These are phyloP conservation scores for Scrobipalpa costella DNA, from an alignment of 2,888 invertebrate genomes.

Conservation along the genomic window DNA sequence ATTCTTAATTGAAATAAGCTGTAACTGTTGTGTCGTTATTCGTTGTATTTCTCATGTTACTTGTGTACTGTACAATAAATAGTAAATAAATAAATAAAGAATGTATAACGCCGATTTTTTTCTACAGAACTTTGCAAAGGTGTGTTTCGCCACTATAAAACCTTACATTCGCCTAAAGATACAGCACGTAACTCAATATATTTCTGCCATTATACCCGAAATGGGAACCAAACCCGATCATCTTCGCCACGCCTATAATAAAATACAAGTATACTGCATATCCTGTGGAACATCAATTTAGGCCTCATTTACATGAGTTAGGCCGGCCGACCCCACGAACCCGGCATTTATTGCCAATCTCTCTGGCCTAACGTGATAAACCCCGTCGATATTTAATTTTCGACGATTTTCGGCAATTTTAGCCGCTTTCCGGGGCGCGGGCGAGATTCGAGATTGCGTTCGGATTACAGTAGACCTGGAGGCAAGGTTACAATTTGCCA, in stretches of 20 bases:
- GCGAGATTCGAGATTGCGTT: slow-evolving; percentile 14
- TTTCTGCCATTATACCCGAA: neutral
- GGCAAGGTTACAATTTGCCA: neutral
- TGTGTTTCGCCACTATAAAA: neutral
- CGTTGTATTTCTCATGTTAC: too few species aligned
- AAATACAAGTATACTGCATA: slow-evolving; percentile 23
- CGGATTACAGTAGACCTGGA: neutral
- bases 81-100: too few species aligned
- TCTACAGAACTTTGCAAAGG: too few species aligned
- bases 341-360: slow-evolving; percentile 72
- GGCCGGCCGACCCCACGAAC: slow-evolving; percentile 36
- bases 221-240: slow-evolving; percentile 10
- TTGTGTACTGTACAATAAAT: too few species aligned
- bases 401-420: slow-evolving; percentile 55
- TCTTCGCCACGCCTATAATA: neutral
- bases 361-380: slow-evolving; percentile 75
- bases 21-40: too few species aligned
- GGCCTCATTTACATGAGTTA: slow-evolving; percentile 57
- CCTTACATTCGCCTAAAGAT: neutral
- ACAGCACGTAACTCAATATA: neutral
- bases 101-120: too few species aligned
- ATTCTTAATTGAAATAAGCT: too few species aligned
- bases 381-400: slow-evolving; percentile 73
- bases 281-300: slow-evolving; percentile 56
- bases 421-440: slow-evolving; percentile 37